These are phyloP conservation scores for Neodiprion lecontei DNA, from an alignment of 1,140 invertebrate genomes.

Conservation along the genomic window DNA sequence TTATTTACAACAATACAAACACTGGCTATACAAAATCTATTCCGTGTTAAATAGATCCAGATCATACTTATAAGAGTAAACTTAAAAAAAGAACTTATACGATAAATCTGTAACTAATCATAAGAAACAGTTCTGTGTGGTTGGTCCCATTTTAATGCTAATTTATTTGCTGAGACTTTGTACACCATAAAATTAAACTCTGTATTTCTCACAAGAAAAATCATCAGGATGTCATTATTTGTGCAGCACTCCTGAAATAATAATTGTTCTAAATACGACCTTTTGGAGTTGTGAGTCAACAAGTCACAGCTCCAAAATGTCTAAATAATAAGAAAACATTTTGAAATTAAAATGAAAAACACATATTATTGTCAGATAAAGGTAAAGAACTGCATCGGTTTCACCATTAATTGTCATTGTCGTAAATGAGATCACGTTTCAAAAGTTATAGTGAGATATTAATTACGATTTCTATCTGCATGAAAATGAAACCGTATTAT, in stretches of 20 bases:
- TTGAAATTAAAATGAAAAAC: neutral
- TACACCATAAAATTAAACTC: conserved; percentile 16
- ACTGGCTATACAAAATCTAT: conserved; percentile 14
- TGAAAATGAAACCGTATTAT: neutral
- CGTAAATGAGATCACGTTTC: too few species aligned
- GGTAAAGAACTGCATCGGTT: too few species aligned
- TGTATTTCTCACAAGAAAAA: neutral
- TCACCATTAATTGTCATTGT: too few species aligned
- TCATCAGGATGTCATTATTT: neutral
- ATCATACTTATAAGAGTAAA: conserved; percentile 11
- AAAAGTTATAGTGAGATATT: neutral
- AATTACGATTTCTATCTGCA: neutral
- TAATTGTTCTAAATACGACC: neutral
- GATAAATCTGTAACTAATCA: conserved; percentile 16
- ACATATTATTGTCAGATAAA: neutral
- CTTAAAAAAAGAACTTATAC: conserved; percentile 15
- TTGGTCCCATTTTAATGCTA: conserved; percentile 34
- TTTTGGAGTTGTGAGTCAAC: neutral
- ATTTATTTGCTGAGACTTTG: conserved; percentile 19
- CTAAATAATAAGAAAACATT: neutral
- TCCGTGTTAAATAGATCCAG: conserved; percentile 8
- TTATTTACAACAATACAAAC: conserved; percentile 27
- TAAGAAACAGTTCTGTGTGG: conserved; percentile 18
- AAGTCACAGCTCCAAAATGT: neutral
- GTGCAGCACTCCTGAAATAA: neutral